Conservation (phyloP, 1,140 invertebrate species). For the Ylistrum balloti region DNA sequence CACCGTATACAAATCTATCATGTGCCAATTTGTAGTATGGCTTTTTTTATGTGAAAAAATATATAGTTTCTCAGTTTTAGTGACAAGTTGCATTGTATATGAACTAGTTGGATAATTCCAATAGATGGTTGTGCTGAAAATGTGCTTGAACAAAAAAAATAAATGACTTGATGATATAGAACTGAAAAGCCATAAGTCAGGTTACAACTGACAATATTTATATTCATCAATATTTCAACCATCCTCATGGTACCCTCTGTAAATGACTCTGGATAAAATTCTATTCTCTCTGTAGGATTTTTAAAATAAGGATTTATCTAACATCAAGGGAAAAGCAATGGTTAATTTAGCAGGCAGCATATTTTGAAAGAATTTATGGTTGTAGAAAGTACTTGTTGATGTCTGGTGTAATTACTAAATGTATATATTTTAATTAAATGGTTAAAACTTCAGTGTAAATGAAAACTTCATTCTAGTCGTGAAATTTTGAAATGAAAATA, state of each 20-base stretch:
- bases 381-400: constrained; percentile 9
- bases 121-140: not conserved
- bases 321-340: not conserved
- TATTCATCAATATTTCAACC: too few species aligned
- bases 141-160: not conserved
- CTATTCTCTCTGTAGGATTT: too few species aligned
- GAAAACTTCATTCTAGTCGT: not conserved
- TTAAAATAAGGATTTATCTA: too few species aligned
- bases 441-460: not conserved
- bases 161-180: too few species aligned
- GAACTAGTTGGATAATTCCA: not conserved
- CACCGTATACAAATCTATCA: not conserved
- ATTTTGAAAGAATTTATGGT: constrained; percentile 7
- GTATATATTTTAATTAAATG: constrained; percentile 16
- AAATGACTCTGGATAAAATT: too few species aligned
- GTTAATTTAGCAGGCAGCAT: constrained; percentile 22
- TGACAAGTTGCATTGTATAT: not conserved
- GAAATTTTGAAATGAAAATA: constrained; percentile 14
- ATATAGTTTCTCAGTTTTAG: not conserved
- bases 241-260: too few species aligned
- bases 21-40: constrained; percentile 7
- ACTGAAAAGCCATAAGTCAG: too few species aligned
- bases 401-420: not conserved
- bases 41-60: not conserved
- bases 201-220: too few species aligned